These are phyloP conservation scores for Meiosimyza decipiens DNA, from an alignment of 2,888 invertebrate species.

Conservation along the genomic window DNA sequence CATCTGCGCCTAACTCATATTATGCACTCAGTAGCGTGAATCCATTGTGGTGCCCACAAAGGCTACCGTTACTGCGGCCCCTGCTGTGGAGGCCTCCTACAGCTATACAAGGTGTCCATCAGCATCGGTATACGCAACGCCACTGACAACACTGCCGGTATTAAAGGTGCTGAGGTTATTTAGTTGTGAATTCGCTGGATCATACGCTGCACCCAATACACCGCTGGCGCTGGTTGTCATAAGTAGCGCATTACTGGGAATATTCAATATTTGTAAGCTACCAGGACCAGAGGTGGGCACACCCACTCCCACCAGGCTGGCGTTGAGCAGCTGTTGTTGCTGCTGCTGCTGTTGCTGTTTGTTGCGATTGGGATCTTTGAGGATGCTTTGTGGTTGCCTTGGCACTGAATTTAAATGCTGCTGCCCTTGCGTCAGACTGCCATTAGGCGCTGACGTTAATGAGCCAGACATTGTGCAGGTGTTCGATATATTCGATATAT, in stretches of 20 bases:
- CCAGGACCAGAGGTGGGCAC: conserved; percentile 57
- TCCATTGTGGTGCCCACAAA: conserved; percentile 35
- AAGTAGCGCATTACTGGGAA: conserved; percentile 67
- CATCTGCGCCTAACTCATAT: not conserved
- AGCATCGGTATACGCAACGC: conserved; percentile 64
- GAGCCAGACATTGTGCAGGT: conserved; percentile 49
- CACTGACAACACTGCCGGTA: conserved; percentile 36
- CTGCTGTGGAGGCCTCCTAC: conserved; percentile 53
- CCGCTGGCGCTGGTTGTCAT: conserved; percentile 58
- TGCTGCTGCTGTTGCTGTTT: conserved; percentile 69
- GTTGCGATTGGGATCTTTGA: conserved; percentile 74
- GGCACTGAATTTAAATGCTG: conserved; percentile 53
- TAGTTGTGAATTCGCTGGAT: conserved; percentile 60
- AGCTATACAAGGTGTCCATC: conserved; percentile 68
- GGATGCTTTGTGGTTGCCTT: conserved; percentile 73
- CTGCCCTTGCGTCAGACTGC: conserved; percentile 58
- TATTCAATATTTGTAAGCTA: conserved; percentile 71
- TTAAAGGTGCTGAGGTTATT: conserved; percentile 64
- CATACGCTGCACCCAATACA: conserved; percentile 50
- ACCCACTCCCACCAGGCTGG: conserved; percentile 55
- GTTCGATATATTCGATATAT: conserved; percentile 60
- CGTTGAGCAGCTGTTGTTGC: conserved; percentile 67
- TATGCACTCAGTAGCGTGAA: conserved; percentile 53
- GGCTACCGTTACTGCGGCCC: conserved; percentile 33
- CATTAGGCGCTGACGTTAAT: conserved; percentile 62